Conservation (phyloP, 2,888 invertebrate species). For the Quadroppia sp. region DNA sequence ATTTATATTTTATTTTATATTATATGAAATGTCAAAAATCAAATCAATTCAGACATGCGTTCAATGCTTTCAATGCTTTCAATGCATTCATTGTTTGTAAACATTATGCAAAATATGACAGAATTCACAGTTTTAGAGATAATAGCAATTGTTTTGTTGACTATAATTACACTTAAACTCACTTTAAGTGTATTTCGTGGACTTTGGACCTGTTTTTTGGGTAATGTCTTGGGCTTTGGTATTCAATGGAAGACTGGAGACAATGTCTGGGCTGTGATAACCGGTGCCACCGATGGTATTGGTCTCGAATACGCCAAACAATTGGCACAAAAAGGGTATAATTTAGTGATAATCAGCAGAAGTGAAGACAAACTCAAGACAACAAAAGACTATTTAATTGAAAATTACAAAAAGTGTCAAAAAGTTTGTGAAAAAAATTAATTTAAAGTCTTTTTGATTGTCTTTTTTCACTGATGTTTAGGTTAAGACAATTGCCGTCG, state of each 20-base stretch:
- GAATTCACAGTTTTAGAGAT: neutral
- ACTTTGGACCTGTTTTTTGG: conserved; percentile 15
- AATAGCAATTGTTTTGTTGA: neutral
- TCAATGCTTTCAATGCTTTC: too few species aligned
- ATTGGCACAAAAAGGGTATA: conserved; percentile 22
- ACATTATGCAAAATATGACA: neutral
- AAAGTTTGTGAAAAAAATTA: too few species aligned
- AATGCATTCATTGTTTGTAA: too few species aligned
- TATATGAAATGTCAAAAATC: too few species aligned
- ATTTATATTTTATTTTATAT: too few species aligned
- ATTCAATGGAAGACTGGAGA: neutral
- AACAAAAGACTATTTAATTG: too few species aligned
- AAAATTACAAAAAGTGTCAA: neutral
- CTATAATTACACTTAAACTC: neutral
- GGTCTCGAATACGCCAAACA: conserved; percentile 15
- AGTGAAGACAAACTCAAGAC: conserved; percentile 23
- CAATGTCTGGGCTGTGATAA: conserved; percentile 24
- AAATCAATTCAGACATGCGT: too few species aligned
- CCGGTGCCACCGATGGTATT: conserved; percentile 36
- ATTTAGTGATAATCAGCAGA: conserved; percentile 2
- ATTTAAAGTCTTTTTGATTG: neutral
- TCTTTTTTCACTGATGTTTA: neutral
- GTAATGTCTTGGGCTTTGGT: neutral
- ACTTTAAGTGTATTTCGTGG: neutral
- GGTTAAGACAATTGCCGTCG: neutral